Percentiles rank a stretch among this genome's conserved stretches.
Evolutionary conservation across 2,113 vertebrate genomes (phyloP).

Genomic region (Onychostoma macrolepis): DNA sequence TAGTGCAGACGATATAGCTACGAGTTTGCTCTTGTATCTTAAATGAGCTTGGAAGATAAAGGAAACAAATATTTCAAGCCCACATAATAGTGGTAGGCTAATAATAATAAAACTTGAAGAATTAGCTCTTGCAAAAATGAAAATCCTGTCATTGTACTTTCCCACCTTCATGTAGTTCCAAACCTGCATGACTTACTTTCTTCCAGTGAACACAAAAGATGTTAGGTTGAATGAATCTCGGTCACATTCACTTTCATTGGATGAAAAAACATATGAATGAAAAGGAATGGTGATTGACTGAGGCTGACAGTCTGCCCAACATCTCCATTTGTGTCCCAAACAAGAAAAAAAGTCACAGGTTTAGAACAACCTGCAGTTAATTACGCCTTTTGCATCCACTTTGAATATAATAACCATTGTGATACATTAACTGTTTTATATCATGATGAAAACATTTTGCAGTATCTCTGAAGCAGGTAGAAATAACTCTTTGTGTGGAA

Average conservation of each 20-base stretch:
- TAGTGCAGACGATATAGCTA: not conserved
- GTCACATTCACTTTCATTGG: not conserved
- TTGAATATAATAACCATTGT: not conserved
- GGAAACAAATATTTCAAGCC: not conserved
- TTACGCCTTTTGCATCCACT: not conserved
- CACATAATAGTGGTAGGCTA: not conserved
- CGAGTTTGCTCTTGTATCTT: not conserved
- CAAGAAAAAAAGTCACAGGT: not conserved
- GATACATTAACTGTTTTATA: not conserved
- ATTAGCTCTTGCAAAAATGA: no score
- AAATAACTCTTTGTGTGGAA: slow-evolving; percentile 27
- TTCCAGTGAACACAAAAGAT: not conserved
- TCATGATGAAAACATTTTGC: not conserved
- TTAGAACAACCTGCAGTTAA: not conserved
- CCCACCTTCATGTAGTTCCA: no score
- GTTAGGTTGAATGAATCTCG: not conserved
- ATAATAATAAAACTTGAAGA: not conserved
- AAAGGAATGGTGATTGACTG: not conserved
- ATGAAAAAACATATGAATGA: not conserved
- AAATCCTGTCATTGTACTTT: not conserved
- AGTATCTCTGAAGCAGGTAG: not conserved
- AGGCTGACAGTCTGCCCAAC: not conserved
- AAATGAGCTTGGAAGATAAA: not conserved
- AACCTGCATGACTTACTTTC: not conserved
- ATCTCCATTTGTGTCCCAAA: not conserved